Evolutionary conservation across 2,888 invertebrate species (phyloP).

Genomic region (Copidosoma aretas): DNA sequence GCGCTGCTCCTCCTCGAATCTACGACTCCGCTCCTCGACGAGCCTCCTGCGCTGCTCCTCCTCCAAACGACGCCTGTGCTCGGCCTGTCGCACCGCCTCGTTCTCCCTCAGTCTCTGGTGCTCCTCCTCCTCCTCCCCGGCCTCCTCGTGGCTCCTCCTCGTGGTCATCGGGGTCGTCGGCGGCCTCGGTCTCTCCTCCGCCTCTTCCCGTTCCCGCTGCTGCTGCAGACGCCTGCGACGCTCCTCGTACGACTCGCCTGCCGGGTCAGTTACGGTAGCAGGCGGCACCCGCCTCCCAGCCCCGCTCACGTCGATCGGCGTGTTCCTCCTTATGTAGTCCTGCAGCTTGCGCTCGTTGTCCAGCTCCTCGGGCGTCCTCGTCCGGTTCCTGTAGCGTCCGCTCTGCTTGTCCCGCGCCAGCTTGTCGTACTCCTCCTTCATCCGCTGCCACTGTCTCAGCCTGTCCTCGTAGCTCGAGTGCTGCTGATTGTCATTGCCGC

Average conservation of each 20-base stretch:
- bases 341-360: slow-evolving; percentile 48
- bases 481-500: not conserved
- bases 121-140: not conserved
- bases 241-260: slow-evolving; percentile 4
- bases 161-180: not conserved
- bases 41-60: slow-evolving; percentile 31
- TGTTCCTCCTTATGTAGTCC: slow-evolving; percentile 53
- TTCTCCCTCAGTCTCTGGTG: slow-evolving; percentile 10
- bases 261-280: too few relatives aligned
- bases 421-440: not conserved
- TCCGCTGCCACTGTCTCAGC: not conserved
- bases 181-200: not conserved
- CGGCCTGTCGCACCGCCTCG: slow-evolving; percentile 10
- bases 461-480: not conserved
- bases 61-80: slow-evolving; percentile 5
- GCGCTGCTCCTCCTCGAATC: not conserved
- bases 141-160: not conserved
- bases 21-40: slow-evolving; percentile 9
- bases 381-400: not conserved
- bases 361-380: slow-evolving; percentile 1
- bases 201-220: not conserved
- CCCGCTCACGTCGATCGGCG: slow-evolving; percentile 43
- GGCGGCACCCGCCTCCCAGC: too few relatives aligned
- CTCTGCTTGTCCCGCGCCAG: not conserved
- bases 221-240: not conserved